Evolutionary conservation across 2,888 invertebrate species (phyloP).

Genomic region (Ichneumoninae sp.): DNA sequence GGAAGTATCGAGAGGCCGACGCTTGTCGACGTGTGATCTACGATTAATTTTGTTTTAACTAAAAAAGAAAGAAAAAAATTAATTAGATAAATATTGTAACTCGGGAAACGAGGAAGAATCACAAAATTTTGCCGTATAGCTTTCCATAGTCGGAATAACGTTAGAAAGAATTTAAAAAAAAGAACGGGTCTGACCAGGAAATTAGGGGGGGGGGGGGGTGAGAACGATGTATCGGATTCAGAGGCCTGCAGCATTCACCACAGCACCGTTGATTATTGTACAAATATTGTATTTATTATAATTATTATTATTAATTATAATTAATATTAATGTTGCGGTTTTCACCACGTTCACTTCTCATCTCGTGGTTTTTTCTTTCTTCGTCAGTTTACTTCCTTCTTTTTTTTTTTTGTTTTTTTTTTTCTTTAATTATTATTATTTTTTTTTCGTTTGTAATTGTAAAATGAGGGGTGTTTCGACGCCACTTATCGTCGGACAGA

Average conservation of each 20-base stretch:
- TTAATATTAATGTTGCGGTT: constrained; percentile 83
- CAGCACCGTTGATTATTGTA: constrained; percentile 84
- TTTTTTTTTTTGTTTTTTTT: constrained; percentile 58
- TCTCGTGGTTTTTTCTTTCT: constrained; percentile 72
- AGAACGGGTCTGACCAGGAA: constrained; percentile 53
- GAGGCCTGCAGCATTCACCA: constrained; percentile 79
- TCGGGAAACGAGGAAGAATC: constrained; percentile 14
- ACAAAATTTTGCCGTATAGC: background rate
- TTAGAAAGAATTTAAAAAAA: constrained; percentile 44
- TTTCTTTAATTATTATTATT: constrained; percentile 52
- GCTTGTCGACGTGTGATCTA: constrained; percentile 3
- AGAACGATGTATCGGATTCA: constrained; percentile 63
- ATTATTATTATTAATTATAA: constrained; percentile 84
- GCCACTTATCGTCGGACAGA: constrained; percentile 56
- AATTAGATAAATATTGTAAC: constrained; percentile 11
- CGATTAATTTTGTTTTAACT: background rate
- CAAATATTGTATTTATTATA: constrained; percentile 85
- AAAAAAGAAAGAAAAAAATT: background rate
- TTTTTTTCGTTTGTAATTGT: constrained; percentile 70
- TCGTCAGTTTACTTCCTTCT: constrained; percentile 75
- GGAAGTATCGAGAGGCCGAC: background rate
- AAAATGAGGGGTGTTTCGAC: constrained; percentile 59
- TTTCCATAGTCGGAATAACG: constrained; percentile 13
- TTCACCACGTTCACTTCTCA: constrained; percentile 81
- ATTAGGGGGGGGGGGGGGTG: constrained; percentile 55